Conservation (phyloP, 2,888 invertebrate species). For the Pseudococcus viburni region DNA sequence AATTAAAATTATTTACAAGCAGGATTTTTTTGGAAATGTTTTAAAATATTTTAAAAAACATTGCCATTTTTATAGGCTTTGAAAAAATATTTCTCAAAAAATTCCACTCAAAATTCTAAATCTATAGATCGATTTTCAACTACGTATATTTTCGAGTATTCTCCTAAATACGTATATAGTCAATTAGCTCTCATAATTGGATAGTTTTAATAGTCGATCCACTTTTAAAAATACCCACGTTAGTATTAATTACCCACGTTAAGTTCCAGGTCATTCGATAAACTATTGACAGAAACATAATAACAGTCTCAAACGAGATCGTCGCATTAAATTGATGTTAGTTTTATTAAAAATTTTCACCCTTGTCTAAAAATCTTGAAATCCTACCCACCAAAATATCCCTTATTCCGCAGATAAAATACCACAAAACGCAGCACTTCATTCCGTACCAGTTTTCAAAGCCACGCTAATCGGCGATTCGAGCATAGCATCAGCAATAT, state of each 20-base stretch:
- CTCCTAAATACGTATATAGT: no score
- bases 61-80: no score
- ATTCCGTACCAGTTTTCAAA: conserved; percentile 57
- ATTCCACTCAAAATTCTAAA: no score
- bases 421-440: background rate
- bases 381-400: conserved; percentile 12
- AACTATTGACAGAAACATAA: background rate
- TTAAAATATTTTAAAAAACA: no score
- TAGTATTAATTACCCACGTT: background rate
- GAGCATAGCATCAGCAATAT: conserved; percentile 94
- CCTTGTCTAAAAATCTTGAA: conserved; percentile 6
- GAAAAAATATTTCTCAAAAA: no score
- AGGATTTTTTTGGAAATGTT: no score
- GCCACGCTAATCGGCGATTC: conserved; percentile 78
- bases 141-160: no score
- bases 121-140: no score
- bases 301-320: background rate
- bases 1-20: no score
- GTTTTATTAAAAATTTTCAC: background rate
- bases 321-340: background rate
- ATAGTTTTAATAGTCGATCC: no score
- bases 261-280: background rate
- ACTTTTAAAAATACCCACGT: no score
- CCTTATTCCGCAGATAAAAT: background rate
- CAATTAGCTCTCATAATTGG: no score